Evolutionary conservation across 2,888 invertebrate genomes (phyloP).

Genomic region (Byasa hedistus): DNA sequence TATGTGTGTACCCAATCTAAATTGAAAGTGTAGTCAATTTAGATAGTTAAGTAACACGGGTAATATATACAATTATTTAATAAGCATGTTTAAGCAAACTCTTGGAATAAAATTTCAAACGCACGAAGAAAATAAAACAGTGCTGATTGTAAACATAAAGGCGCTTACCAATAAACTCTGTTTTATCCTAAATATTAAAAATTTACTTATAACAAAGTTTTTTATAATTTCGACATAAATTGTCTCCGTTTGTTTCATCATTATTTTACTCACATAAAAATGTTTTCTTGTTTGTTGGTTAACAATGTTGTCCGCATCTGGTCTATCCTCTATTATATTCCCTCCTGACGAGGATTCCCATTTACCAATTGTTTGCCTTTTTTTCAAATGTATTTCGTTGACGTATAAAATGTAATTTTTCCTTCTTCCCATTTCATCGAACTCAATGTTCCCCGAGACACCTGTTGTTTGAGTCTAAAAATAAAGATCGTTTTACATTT

Average conservation of each 20-base stretch:
- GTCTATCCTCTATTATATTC: slow-evolving; percentile 75
- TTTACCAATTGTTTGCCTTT: slow-evolving; percentile 52
- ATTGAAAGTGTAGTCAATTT: background rate
- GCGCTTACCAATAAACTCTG: background rate
- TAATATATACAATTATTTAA: background rate
- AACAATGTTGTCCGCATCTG: slow-evolving; percentile 64
- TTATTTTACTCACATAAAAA: slow-evolving; percentile 75
- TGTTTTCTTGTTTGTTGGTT: slow-evolving; percentile 82
- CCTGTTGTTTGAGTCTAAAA: slow-evolving; percentile 83
- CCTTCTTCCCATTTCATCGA: slow-evolving; percentile 84
- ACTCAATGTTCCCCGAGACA: slow-evolving; percentile 84
- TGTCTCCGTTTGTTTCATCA: no score
- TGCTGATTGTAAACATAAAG: background rate
- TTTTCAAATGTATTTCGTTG: slow-evolving; percentile 74
- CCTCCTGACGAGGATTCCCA: slow-evolving; percentile 72
- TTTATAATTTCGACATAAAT: no score
- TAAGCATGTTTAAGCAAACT: background rate
- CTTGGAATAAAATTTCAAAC: background rate
- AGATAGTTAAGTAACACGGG: no score
- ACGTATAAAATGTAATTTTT: slow-evolving; percentile 84
- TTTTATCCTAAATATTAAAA: no score
- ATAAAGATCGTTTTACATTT: background rate
- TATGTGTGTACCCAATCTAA: background rate
- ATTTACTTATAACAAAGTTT: no score
- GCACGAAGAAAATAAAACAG: background rate